A percentile compares a stretch with the other conserved stretches of the same genome.
phyloP scores from a whole-genome alignment of 2,113 vertebrate genomes.

The Barbus barbus region DNA sequence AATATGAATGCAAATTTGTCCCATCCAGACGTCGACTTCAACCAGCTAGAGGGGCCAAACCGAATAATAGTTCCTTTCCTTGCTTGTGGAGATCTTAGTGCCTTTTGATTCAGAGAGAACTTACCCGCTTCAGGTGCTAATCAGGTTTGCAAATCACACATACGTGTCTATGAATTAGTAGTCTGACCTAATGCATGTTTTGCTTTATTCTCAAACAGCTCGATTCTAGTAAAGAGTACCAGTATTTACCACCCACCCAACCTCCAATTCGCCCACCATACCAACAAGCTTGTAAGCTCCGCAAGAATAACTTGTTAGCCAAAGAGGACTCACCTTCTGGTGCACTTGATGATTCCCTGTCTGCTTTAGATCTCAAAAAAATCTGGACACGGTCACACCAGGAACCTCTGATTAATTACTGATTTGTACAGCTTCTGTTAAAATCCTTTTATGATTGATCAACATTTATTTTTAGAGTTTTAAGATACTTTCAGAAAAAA shows the following conservation, averaged over 20 bases:
- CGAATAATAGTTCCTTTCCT: conserved; percentile 87
- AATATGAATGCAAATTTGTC: not conserved
- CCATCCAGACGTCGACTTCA: conserved; percentile 82
- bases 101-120: conserved; percentile 88
- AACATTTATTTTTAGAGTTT: conserved; percentile 10
- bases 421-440: not conserved
- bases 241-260: conserved; percentile 81
- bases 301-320: conserved; percentile 81
- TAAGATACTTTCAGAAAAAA: not conserved
- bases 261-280: conserved; percentile 86
- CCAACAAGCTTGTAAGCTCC: conserved; percentile 84
- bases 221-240: conserved; percentile 78
- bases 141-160: not conserved
- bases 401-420: not conserved
- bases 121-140: conserved; percentile 80
- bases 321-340: conserved; percentile 66
- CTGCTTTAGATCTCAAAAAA: conserved; percentile 46
- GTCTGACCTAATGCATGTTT: conserved; percentile 2
- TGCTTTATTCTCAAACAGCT: conserved; percentile 68
- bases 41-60: conserved; percentile 86
- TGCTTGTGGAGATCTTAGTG: conserved; percentile 89
- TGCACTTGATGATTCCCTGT: conserved; percentile 51
- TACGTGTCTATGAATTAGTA: not conserved
- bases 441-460: not conserved
- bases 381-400: not conserved